phyloP scores from a whole-genome alignment of 1,140 invertebrate species.

The Drusus annulatus region DNA sequence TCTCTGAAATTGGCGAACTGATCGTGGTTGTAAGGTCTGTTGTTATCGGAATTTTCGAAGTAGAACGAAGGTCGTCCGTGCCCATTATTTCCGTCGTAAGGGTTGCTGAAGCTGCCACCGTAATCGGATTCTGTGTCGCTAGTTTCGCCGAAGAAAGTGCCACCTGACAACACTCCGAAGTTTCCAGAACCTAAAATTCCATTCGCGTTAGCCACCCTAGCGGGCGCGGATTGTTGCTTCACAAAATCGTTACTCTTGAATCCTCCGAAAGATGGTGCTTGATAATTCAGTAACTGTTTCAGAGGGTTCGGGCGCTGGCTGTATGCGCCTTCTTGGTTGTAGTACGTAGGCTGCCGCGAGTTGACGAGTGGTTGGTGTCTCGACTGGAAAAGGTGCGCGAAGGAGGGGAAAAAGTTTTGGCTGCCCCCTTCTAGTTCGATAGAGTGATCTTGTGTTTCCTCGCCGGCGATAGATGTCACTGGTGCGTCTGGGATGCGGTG shows the following conservation, averaged over 20 bases:
- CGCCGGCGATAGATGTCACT: constrained; percentile 24
- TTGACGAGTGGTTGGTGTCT: constrained; percentile 54
- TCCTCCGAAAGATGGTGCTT: constrained; percentile 65
- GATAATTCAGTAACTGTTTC: constrained; percentile 67
- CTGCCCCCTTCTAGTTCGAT: constrained; percentile 67
- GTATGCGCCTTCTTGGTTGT: constrained; percentile 69
- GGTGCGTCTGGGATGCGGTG: constrained; percentile 10
- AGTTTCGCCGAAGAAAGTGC: constrained; percentile 83
- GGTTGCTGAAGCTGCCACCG: constrained; percentile 69
- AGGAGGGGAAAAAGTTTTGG: constrained; percentile 69
- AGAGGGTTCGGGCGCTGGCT: constrained; percentile 70
- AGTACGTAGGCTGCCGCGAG: constrained; percentile 64
- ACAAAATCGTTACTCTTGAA: constrained; percentile 62
- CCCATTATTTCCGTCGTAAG: constrained; percentile 80
- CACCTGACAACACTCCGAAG: constrained; percentile 89
- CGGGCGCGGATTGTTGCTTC: constrained; percentile 55
- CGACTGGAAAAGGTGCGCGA: constrained; percentile 68
- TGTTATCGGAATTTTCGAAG: constrained; percentile 72
- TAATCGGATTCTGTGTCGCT: constrained; percentile 66
- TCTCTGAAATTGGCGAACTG: constrained; percentile 91
- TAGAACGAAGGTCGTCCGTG: constrained; percentile 76
- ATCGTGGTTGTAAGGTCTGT: constrained; percentile 77
- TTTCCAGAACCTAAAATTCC: constrained; percentile 86
- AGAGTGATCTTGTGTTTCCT: constrained; percentile 62
- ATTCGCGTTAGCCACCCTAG: constrained; percentile 61